Evolutionary conservation across 1,140 invertebrate genomes (phyloP), one percentile per base, ranked within the genome.

Genomic region (Ips nitidus): DNA sequence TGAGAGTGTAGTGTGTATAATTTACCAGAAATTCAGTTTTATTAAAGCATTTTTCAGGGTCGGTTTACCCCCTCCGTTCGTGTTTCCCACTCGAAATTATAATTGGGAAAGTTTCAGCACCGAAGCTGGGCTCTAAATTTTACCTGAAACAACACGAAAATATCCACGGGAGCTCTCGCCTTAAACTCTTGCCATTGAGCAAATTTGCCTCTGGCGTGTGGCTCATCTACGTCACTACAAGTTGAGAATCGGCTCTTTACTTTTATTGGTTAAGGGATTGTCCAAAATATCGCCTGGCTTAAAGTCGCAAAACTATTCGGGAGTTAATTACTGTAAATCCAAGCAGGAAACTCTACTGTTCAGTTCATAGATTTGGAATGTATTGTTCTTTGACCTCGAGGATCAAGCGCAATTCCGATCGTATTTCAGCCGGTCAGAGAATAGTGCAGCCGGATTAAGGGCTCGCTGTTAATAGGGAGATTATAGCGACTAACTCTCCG

Each of bases 371-470:
- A 66, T 66, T 66, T 50, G 64, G 64, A 66, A 66, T 66, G 64
- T 66, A 66, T 66, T 66, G 64, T 66, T 66, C 64, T 66, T 66
- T 66, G 64, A 66, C 64, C 64, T 55, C 64, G 64, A 66, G 64
- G 64, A 66, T 66, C 64, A 66, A 56, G 64, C 43, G 55, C 64
- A 66, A 66, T 66, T 57, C 64, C 64, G 43, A 56, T 57, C 41
- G 64, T 57, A 58, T 47, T 66, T 66, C 64, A 57, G 4, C 40
- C 8, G 53, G 64, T 40, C 43, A 58, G 64, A 57, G 52, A 66
- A 58, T 58, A 64, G 43, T 52, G 60, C 2, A 36, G 42, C 64
- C 47, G 64, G 53, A 66, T 66, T 66, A 66, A 66, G 53, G 45
- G 53, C 64, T 8, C 43, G 53, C 47, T 45, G 55, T 66, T 66